Conservation (phyloP, 2,113 vertebrate species). For the Xenopus tropicalis region UCB_Xtro_10.0 CM004450.2:103982001-103982500, state of each 20-base stretch:
- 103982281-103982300: slow-evolving; percentile 57
- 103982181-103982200: slow-evolving; percentile 46
- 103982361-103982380: slow-evolving; percentile 88
- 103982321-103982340: slow-evolving; percentile 66
- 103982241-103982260: slow-evolving; percentile 56
- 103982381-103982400: slow-evolving; percentile 85
- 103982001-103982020: background rate
- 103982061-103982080: slow-evolving; percentile 47
- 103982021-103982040: slow-evolving; percentile 4
- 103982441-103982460: slow-evolving; percentile 68
- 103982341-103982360: slow-evolving; percentile 79
- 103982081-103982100: slow-evolving; percentile 18
- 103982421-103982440: slow-evolving; percentile 81
- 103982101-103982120: slow-evolving; percentile 32
- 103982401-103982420: slow-evolving; percentile 84
- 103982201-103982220: slow-evolving; percentile 48
- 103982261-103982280: slow-evolving; percentile 56
- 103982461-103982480: slow-evolving; percentile 66
- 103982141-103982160: slow-evolving; percentile 43
- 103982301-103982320: slow-evolving; percentile 63
- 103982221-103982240: slow-evolving; percentile 53
- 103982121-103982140: slow-evolving; percentile 14
- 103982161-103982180: slow-evolving; percentile 51
- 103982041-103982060: slow-evolving; percentile 13
- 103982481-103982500: slow-evolving; percentile 72